phyloP scores from a whole-genome alignment of 2,797 vertebrate species.

The Yasuhikotakia modesta region DNA sequence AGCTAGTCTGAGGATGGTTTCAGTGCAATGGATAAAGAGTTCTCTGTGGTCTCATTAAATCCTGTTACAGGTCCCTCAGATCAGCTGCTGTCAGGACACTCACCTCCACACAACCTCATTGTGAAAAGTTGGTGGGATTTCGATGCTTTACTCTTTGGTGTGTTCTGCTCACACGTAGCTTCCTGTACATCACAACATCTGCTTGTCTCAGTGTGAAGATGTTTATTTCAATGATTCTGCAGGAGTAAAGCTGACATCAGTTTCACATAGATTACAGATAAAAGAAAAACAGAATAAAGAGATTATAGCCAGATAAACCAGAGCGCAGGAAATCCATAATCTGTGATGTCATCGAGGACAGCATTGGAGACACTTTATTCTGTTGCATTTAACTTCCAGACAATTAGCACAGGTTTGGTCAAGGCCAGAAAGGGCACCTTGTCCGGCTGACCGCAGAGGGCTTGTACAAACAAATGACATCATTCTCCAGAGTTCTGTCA shows the following conservation, averaged over 20 bases:
- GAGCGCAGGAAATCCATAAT: constrained; percentile 47
- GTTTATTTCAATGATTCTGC: background rate
- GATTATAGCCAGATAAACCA: too few relatives aligned
- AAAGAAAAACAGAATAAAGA: too few relatives aligned
- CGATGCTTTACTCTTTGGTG: background rate
- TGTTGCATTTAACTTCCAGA: too few relatives aligned
- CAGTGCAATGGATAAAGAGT: too few relatives aligned
- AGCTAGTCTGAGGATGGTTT: constrained; percentile 3
- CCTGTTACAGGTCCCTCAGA: background rate
- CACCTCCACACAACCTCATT: background rate
- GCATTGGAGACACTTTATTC: background rate
- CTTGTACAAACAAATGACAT: constrained; percentile 51
- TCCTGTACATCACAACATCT: background rate
- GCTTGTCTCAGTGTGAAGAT: background rate
- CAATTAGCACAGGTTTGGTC: too few relatives aligned
- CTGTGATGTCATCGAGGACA: constrained; percentile 13
- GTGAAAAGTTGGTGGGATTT: constrained; percentile 6
- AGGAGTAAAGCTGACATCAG: background rate
- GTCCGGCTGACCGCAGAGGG: constrained; percentile 43
- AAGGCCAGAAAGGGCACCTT: constrained; percentile 47
- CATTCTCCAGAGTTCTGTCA: constrained; percentile 33
- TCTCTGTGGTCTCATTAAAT: background rate
- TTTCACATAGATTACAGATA: too few relatives aligned
- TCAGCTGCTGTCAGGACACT: background rate
- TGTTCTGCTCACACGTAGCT: background rate